Evolutionary conservation across 1,140 invertebrate genomes (phyloP).

Genomic region (Drosophila malerkotliana): DNA sequence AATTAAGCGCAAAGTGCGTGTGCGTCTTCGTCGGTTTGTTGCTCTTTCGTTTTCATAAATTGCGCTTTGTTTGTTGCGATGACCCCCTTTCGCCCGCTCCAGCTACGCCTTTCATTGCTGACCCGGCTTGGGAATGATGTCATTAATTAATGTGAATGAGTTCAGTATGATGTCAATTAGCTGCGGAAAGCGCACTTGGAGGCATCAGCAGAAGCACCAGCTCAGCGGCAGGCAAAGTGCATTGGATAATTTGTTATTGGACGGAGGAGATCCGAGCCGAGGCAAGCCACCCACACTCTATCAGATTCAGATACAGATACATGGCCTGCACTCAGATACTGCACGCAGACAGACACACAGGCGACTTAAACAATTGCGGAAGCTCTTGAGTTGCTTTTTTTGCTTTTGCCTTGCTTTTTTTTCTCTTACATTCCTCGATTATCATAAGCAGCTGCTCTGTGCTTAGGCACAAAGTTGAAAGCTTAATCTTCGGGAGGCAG

Average conservation of each 20-base stretch:
- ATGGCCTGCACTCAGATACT: conserved; percentile 14
- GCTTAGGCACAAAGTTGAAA: conserved; percentile 45
- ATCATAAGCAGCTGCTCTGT: conserved; percentile 42
- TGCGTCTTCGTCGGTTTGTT: conserved; percentile 43
- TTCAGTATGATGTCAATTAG: conserved; percentile 83
- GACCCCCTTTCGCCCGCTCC: conserved; percentile 4
- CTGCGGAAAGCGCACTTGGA: conserved; percentile 77
- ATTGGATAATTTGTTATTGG: conserved; percentile 59
- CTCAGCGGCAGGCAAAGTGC: conserved; percentile 39
- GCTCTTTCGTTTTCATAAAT: conserved; percentile 53
- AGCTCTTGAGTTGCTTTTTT: conserved; percentile 3
- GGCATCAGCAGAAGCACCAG: conserved; percentile 17
- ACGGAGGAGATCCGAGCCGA: conserved; percentile 15
- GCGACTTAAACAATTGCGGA: conserved; percentile 46
- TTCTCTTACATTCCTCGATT: conserved; percentile 10
- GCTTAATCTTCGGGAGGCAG: conserved; percentile 61
- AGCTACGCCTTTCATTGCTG: conserved; percentile 40
- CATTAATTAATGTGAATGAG: conserved; percentile 83
- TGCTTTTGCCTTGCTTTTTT: not conserved
- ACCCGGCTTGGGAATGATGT: conserved; percentile 70
- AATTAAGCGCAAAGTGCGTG: conserved; percentile 72
- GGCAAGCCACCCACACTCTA: conserved; percentile 38
- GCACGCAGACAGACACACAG: conserved; percentile 15
- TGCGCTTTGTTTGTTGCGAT: conserved; percentile 55
- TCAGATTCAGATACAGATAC: conserved; percentile 2